Evolutionary conservation across 2,113 vertebrate species (phyloP).

Genomic region (Bufo bufo): DNA sequence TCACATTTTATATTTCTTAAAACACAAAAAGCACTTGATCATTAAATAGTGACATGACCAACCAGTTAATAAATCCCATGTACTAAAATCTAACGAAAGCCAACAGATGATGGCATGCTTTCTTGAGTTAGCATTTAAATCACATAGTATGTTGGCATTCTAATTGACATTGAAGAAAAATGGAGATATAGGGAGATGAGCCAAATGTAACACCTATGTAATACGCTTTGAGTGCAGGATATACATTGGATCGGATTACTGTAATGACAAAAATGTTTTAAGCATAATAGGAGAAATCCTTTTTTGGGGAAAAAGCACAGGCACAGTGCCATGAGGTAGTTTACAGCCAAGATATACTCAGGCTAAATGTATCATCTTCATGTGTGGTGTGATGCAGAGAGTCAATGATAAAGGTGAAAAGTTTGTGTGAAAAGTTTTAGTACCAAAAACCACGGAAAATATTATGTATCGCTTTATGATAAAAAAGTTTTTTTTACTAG

Average conservation of each 20-base stretch:
- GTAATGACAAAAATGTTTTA: conserved; percentile 11
- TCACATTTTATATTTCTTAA: background rate
- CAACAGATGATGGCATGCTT: conserved; percentile 30
- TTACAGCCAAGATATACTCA: conserved; percentile 12
- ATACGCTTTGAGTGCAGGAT: conserved; percentile 23
- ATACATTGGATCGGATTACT: conserved; percentile 41
- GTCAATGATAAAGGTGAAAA: background rate
- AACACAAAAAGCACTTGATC: background rate
- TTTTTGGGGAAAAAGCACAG: background rate
- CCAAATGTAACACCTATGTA: conserved; percentile 48
- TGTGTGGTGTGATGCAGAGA: background rate
- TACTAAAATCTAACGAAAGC: conserved; percentile 18
- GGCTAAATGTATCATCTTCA: background rate
- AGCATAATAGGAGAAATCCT: background rate
- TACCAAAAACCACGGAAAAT: background rate
- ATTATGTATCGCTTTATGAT: background rate
- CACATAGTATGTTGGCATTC: conserved; percentile 4
- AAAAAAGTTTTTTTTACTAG: background rate
- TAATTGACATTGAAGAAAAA: conserved; percentile 24
- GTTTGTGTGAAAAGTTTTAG: no score
- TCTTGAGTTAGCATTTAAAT: conserved; percentile 6
- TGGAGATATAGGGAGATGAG: conserved; percentile 20
- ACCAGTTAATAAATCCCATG: conserved; percentile 44
- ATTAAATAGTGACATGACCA: conserved; percentile 33
- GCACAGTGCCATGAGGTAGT: background rate